These are phyloP conservation scores for Malurus melanocephalus DNA, from an alignment of 2,113 vertebrate genomes.

Conservation along the genomic window DNA sequence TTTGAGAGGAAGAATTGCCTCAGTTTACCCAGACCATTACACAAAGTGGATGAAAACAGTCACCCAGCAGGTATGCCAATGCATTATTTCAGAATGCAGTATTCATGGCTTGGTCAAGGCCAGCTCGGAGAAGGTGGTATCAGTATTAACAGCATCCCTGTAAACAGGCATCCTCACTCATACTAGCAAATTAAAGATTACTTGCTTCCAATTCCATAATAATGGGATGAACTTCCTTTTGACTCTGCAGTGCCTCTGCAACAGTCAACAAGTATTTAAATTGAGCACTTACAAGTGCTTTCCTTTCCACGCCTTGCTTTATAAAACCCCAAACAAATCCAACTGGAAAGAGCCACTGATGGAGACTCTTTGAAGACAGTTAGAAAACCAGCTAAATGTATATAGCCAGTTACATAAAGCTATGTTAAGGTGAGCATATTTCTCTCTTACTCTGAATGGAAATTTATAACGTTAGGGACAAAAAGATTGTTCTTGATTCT, in stretches of 20 bases:
- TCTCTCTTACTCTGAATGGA: neutral
- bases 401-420: neutral
- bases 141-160: neutral
- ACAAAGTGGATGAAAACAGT: neutral
- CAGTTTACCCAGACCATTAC: neutral
- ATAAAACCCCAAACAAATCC: neutral
- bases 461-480: neutral
- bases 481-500: neutral
- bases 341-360: neutral
- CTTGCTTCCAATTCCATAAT: neutral
- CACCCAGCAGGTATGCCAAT: neutral
- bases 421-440: neutral
- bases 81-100: neutral
- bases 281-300: neutral
- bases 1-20: neutral
- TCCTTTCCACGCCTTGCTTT: neutral
- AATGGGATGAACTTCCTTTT: neutral
- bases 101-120: neutral
- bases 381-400: neutral
- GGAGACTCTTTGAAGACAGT: neutral
- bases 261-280: neutral
- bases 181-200: neutral
- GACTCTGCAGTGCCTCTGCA: neutral
- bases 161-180: neutral
- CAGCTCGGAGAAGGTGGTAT: neutral